phyloP scores from a whole-genome alignment of 1,140 invertebrate species.

The Linepithema humile region DNA sequence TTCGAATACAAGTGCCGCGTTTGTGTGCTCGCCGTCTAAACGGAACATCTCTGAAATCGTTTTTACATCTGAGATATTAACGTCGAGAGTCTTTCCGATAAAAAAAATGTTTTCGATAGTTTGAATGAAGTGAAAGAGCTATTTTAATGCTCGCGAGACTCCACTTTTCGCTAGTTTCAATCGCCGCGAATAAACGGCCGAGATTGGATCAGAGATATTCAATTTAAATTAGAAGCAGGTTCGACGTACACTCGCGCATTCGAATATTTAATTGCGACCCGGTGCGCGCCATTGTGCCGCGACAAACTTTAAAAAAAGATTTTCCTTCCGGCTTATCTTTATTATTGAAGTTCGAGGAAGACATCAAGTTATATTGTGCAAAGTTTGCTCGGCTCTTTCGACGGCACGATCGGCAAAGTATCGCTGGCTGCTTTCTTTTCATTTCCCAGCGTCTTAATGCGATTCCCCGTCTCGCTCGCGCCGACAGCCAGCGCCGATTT shows the following conservation, averaged over 20 bases:
- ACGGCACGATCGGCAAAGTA: constrained; percentile 9
- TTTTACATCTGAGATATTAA: neutral
- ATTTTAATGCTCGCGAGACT: neutral
- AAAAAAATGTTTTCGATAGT: neutral
- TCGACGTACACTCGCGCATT: neutral
- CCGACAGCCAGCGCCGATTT: constrained; percentile 35
- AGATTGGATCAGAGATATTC: neutral
- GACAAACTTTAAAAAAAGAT: neutral
- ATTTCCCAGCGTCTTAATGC: constrained; percentile 45
- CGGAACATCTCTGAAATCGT: neutral
- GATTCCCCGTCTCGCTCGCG: neutral
- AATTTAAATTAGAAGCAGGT: neutral
- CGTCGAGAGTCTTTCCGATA: neutral
- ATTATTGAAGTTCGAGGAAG: constrained; percentile 40
- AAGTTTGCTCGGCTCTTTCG: constrained; percentile 34
- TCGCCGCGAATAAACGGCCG: neutral
- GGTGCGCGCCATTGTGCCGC: neutral
- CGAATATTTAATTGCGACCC: constrained; percentile 22
- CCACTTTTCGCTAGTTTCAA: neutral
- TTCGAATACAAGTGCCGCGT: neutral
- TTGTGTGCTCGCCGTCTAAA: neutral
- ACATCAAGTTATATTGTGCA: constrained; percentile 40
- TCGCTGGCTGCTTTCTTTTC: constrained; percentile 41
- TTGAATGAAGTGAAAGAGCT: neutral
- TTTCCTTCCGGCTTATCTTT: neutral